Base-by-base conservation (phyloP, 2,113 vertebrate genomes). In the Aphyosemion australe region DNA sequence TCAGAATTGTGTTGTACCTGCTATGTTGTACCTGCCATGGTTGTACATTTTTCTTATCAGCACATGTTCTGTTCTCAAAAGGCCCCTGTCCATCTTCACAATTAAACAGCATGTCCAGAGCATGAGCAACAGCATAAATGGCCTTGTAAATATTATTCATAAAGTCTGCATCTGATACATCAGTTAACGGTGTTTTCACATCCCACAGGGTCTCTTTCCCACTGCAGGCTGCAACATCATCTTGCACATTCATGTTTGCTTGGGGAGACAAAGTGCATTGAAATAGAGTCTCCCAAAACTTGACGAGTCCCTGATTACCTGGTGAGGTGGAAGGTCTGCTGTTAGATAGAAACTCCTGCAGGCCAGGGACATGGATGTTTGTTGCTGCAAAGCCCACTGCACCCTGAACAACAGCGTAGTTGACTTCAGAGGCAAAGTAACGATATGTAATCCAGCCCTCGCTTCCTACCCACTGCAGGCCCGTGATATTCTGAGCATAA, bases 361-460 rank as follows among this genome's bases (percentile, higher is more conserved):
- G 79, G 18, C 92, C 91, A 14, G 92, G 88, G 67, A 93, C 90
- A 53, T 87, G 72, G 32, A 84, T 84, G 65, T 91, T 92, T 3
- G 90, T 82, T 14, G 92, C 88, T 47, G 90, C 88, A 61, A 93
- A 92, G 14, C 91, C 92, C 13, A 93, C 82, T 4, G 92, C 90
- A 20, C 92, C 92, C 55, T 91, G 86, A 5, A 93, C 85, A 48
- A 93, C 92, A 12, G 87, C 90, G 2, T 91, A 93, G 69, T 89
- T 91, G 4, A 74, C 54, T 3, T 66, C 37, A 32, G 89, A 89
- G 49, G 92, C 87, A 11, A 93, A 84, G 15, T 90, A 88, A 19
- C 90, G 88, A 64, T 93, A 92, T 6, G 92, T 92, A 68, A 94
- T 90, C 93, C 92, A 94, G 16, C 90, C 91, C 65, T 94, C 93